Evolutionary conservation across 2,888 invertebrate species (phyloP).

Genomic region (Drosophila pseudotakahashii): DNA sequence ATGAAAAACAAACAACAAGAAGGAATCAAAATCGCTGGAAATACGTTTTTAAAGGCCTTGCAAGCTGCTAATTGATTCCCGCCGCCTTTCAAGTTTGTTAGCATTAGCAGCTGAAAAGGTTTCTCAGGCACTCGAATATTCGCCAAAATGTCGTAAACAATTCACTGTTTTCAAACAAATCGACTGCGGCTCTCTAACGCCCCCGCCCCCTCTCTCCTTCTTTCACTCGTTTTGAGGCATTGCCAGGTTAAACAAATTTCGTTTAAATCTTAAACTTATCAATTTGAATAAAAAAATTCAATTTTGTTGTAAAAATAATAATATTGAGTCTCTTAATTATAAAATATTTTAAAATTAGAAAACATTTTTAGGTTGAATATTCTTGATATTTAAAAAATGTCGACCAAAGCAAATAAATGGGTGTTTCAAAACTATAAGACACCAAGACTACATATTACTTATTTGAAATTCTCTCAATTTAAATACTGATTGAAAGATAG

Average conservation of each 20-base stretch:
- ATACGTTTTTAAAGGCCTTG: conserved; percentile 23
- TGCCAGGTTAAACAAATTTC: conserved; percentile 13
- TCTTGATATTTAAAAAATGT: no score
- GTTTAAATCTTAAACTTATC: no score
- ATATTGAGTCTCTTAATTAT: no score
- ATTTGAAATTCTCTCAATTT: no score
- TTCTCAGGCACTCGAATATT: conserved; percentile 16
- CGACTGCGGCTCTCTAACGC: conserved; percentile 7
- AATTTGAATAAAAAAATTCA: no score
- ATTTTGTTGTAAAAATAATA: no score
- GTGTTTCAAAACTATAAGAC: no score
- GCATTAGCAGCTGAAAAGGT: conserved; percentile 48
- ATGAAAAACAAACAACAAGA: conserved; percentile 43
- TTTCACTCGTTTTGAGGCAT: background rate
- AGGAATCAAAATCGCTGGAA: conserved; percentile 26
- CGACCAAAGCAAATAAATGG: no score
- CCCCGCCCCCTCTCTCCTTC: background rate
- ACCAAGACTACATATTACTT: no score
- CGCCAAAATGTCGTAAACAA: conserved; percentile 27
- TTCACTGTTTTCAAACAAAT: conserved; percentile 42
- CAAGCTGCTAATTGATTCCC: conserved; percentile 61
- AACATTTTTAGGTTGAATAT: no score
- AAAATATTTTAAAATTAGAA: no score
- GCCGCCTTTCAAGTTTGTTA: conserved; percentile 39
- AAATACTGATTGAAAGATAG: no score